Evolutionary conservation across 2,797 vertebrate genomes (phyloP).

Genomic region (Hipposideros larvatus): DNA sequence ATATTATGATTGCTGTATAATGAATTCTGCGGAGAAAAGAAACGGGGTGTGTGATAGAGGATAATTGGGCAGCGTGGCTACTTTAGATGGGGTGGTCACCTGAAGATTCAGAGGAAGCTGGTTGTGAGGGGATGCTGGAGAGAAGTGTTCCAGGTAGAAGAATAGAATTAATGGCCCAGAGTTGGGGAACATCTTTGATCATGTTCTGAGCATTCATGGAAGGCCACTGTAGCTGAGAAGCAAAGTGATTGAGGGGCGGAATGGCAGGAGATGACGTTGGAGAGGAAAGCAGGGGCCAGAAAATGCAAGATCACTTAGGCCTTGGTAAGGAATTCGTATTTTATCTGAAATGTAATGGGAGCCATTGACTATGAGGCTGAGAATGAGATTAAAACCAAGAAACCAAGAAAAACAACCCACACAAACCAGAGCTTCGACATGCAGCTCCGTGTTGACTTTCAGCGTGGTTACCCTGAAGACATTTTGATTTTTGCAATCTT

Average conservation of each 20-base stretch:
- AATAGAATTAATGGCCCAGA: not conserved
- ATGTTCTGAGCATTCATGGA: not conserved
- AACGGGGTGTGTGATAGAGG: not conserved
- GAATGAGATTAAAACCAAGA: not conserved
- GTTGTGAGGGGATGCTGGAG: not conserved
- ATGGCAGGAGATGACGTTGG: not conserved
- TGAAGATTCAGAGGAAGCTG: not conserved
- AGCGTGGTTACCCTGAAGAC: not conserved
- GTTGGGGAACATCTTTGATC: not conserved
- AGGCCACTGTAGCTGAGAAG: not conserved
- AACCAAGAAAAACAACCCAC: not conserved
- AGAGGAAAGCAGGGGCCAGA: not conserved
- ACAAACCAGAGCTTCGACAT: not conserved
- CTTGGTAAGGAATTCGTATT: not conserved
- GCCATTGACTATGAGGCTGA: not conserved
- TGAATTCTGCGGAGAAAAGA: not conserved
- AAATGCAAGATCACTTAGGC: not conserved
- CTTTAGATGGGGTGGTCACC: not conserved
- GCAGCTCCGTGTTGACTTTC: not conserved
- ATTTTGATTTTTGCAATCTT: not conserved
- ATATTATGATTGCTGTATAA: not conserved
- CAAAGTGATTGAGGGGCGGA: not conserved
- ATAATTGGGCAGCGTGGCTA: not conserved
- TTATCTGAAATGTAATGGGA: not conserved
- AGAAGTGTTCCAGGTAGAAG: not conserved